Conservation (phyloP, 1,140 invertebrate species). For the Lerema accius region DNA sequence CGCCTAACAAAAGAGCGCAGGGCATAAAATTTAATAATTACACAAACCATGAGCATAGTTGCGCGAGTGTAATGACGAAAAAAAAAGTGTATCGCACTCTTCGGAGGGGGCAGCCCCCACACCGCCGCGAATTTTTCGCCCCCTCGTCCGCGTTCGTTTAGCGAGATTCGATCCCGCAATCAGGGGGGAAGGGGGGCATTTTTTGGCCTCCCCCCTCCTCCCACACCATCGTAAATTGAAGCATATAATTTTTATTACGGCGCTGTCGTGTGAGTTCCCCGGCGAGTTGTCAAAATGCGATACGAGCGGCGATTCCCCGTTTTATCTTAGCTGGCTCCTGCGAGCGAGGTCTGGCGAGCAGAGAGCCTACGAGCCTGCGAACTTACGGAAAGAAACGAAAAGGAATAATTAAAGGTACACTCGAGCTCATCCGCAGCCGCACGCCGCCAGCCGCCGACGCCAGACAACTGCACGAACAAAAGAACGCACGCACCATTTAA, state of each 20-base stretch:
- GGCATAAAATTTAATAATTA: slow-evolving; percentile 74
- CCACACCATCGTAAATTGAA: slow-evolving; percentile 77
- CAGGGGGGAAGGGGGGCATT: slow-evolving; percentile 65
- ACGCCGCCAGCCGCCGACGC: too few species aligned
- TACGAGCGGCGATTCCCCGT: slow-evolving; percentile 21
- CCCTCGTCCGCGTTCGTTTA: slow-evolving; percentile 69
- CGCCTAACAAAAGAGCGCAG: slow-evolving; percentile 38
- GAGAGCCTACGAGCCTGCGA: slow-evolving; percentile 2
- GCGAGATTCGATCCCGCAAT: slow-evolving; percentile 81
- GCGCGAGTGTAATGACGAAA: slow-evolving; percentile 72
- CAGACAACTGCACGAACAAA: slow-evolving; percentile 15
- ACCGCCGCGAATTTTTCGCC: slow-evolving; percentile 70
- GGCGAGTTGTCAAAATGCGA: slow-evolving; percentile 62
- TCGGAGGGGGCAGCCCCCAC: slow-evolving; percentile 43
- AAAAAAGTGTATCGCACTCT: slow-evolving; percentile 74
- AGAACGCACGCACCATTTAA: slow-evolving; percentile 25
- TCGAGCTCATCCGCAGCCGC: slow-evolving; percentile 26
- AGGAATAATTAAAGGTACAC: slow-evolving; percentile 32
- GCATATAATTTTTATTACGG: slow-evolving; percentile 83
- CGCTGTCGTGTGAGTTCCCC: slow-evolving; percentile 69
- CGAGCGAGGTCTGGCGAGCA: too few species aligned
- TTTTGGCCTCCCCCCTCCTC: slow-evolving; percentile 59
- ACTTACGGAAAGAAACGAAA: slow-evolving; percentile 22
- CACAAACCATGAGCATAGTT: slow-evolving; percentile 72
- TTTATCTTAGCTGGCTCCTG: slow-evolving; percentile 26